Percentiles rank a stretch among this genome's conserved stretches.
Conservation (phyloP, 2,797 vertebrate genomes). For the Microhierax caerulescens region DNA sequence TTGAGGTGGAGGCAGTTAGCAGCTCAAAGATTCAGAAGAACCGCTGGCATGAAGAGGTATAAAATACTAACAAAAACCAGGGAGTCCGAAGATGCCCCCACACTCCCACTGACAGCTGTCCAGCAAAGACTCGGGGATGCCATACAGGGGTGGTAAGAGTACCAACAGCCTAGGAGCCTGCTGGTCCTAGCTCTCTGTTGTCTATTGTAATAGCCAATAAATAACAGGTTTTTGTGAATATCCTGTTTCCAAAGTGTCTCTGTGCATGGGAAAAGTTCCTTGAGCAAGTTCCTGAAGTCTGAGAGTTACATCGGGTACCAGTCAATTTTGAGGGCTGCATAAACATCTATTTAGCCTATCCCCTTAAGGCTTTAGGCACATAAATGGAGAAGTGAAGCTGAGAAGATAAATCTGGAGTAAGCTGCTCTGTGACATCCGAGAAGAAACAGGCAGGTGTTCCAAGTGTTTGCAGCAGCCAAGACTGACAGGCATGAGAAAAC, state of each 20-base stretch:
- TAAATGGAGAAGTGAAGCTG: background rate
- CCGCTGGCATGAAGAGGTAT: background rate
- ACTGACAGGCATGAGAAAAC: slow-evolving; percentile 33
- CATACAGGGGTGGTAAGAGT: background rate
- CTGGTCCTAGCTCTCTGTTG: background rate
- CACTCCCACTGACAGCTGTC: background rate
- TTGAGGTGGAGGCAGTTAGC: background rate
- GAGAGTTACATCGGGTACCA: background rate
- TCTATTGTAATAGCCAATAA: background rate
- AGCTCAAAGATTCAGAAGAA: background rate
- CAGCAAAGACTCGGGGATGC: background rate
- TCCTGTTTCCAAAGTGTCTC: background rate
- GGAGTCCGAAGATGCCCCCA: background rate
- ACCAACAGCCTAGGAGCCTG: background rate
- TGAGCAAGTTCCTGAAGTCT: background rate
- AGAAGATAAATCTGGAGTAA: slow-evolving; percentile 47
- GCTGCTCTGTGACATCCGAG: background rate
- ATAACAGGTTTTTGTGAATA: background rate
- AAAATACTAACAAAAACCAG: background rate
- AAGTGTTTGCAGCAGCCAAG: background rate
- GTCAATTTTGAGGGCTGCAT: background rate
- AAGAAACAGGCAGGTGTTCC: slow-evolving; percentile 30
- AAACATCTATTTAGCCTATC: background rate
- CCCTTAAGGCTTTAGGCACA: background rate
- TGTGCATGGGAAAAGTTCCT: background rate